Evolutionary conservation across 1,140 invertebrate genomes (phyloP).

Genomic region (Drosophila leontia): DNA sequence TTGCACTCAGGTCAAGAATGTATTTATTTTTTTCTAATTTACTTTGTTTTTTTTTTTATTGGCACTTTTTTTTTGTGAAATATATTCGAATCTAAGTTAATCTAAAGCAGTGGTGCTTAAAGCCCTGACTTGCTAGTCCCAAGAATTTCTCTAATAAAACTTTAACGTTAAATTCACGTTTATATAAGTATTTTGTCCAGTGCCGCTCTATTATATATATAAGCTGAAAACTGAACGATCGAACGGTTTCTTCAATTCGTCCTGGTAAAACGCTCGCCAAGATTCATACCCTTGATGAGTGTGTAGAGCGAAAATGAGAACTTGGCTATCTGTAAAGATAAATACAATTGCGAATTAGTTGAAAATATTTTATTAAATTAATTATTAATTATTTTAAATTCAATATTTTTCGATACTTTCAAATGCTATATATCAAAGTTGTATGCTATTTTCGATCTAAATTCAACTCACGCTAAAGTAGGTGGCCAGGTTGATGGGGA

Average conservation of each 20-base stretch:
- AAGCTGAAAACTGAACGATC: not conserved
- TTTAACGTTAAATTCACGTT: not conserved
- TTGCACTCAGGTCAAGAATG: not conserved
- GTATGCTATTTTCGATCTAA: not conserved
- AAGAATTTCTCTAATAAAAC: not conserved
- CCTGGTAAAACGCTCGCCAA: slow-evolving; percentile 38
- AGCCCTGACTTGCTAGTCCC: not conserved
- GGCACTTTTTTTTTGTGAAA: not conserved
- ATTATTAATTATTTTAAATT: too few relatives aligned
- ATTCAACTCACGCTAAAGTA: slow-evolving; percentile 55
- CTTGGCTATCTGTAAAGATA: slow-evolving; percentile 51
- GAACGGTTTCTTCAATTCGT: slow-evolving; percentile 23
- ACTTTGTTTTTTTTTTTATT: not conserved
- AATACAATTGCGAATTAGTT: not conserved
- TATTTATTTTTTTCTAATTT: too few relatives aligned
- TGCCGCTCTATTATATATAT: not conserved
- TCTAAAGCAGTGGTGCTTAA: not conserved
- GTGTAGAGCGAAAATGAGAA: slow-evolving; percentile 67
- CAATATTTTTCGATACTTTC: too few relatives aligned
- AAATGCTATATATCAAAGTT: too few relatives aligned
- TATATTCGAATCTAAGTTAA: not conserved
- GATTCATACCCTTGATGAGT: slow-evolving; percentile 63
- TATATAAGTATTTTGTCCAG: not conserved
- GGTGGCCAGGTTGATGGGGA: slow-evolving; percentile 62
- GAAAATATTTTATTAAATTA: too few relatives aligned